Conservation (phyloP, 2,113 vertebrate genomes). For the Sterrhoptilus dennistouni region DNA sequence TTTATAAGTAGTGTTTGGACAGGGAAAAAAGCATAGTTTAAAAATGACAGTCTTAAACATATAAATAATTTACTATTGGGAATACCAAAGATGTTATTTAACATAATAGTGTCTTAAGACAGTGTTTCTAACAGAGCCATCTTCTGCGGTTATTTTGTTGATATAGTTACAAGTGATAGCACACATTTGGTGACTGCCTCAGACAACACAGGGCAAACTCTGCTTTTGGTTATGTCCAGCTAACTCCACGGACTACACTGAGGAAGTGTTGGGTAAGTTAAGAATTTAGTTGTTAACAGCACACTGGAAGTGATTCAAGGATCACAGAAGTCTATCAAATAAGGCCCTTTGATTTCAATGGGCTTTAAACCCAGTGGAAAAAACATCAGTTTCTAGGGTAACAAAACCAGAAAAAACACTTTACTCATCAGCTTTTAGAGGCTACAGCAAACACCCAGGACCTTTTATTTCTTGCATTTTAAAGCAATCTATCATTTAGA, state of each 20-base stretch:
- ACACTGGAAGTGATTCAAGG: slow-evolving; percentile 34
- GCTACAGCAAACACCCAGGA: neutral
- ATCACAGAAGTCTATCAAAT: slow-evolving; percentile 36
- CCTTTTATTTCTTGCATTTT: neutral
- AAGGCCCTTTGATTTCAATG: slow-evolving; percentile 25
- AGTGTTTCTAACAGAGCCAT: neutral
- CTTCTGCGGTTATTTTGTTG: slow-evolving; percentile 28
- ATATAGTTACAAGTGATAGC: slow-evolving; percentile 24
- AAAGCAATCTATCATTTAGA: neutral
- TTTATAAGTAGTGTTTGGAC: slow-evolving; percentile 41
- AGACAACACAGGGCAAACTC: neutral
- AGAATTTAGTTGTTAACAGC: slow-evolving; percentile 38
- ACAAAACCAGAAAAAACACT: slow-evolving; percentile 33
- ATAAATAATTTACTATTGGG: slow-evolving; percentile 55
- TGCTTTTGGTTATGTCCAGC: neutral
- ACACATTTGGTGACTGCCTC: slow-evolving; percentile 10
- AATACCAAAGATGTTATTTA: slow-evolving; percentile 50
- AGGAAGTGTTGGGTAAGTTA: slow-evolving; percentile 28
- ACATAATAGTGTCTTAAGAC: neutral
- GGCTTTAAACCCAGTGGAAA: slow-evolving; percentile 17
- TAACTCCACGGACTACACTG: neutral
- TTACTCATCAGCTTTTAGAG: neutral
- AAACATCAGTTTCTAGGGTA: slow-evolving; percentile 38
- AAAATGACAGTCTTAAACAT: slow-evolving; percentile 45
- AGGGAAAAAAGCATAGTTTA: slow-evolving; percentile 49